Conservation (phyloP, 2,888 invertebrate genomes). For the Argyresthia albistria region DNA sequence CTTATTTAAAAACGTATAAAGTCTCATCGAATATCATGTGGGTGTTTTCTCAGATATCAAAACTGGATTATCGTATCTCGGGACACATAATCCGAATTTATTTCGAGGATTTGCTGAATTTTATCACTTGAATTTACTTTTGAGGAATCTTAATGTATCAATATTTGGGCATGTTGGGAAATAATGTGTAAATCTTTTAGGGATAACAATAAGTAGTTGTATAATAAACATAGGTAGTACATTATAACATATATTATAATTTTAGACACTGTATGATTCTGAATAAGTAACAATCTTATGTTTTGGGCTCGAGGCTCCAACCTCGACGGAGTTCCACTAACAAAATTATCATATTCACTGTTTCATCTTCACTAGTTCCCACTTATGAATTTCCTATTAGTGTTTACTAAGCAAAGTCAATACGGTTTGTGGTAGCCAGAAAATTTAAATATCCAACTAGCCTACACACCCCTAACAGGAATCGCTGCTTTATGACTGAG, state of each 20-base stretch:
- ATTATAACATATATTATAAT: too few relatives aligned
- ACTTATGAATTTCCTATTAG: conserved; percentile 69
- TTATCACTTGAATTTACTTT: conserved; percentile 11
- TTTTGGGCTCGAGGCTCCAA: neutral
- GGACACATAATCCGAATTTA: conserved; percentile 42
- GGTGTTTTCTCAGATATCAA: conserved; percentile 44
- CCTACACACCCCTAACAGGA: neutral
- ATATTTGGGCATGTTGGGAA: conserved; percentile 8
- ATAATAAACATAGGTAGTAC: too few relatives aligned
- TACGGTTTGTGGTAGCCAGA: conserved; percentile 45
- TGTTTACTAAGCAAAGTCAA: conserved; percentile 67
- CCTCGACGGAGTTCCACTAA: conserved; percentile 14
- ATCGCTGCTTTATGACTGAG: conserved; percentile 14
- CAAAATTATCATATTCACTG: conserved; percentile 66
- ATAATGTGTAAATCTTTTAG: too few relatives aligned
- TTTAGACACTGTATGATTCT: too few relatives aligned
- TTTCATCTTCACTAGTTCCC: conserved; percentile 65
- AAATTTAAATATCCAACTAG: conserved; percentile 25
- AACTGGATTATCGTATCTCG: conserved; percentile 47
- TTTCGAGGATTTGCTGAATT: conserved; percentile 45
- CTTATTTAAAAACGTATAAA: conserved; percentile 42
- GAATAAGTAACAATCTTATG: too few relatives aligned
- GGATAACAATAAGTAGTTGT: too few relatives aligned
- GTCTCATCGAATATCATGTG: conserved; percentile 26
- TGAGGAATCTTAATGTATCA: conserved; percentile 1